These are phyloP conservation scores for Notarius lentiginosus DNA, from an alignment of 2,113 vertebrate species.

Conservation along the genomic window DNA sequence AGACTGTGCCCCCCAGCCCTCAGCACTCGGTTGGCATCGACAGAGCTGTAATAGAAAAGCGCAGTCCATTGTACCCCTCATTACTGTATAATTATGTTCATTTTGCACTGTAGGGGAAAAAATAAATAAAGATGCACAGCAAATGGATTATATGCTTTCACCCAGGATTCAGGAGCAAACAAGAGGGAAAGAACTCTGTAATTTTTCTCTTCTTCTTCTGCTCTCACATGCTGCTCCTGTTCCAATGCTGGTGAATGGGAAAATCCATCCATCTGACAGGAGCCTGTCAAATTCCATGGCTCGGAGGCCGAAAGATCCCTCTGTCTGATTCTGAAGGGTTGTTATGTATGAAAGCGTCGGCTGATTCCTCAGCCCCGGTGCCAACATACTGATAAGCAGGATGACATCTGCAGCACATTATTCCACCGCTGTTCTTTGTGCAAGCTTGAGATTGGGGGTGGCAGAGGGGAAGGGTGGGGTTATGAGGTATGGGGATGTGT, in stretches of 20 bases:
- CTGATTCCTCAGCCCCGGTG: conserved; percentile 57
- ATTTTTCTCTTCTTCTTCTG: conserved; percentile 31
- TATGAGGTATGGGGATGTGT: conserved; percentile 41
- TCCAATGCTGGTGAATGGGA: conserved; percentile 45
- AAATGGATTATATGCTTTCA: conserved; percentile 34
- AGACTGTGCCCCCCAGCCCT: conserved; percentile 28
- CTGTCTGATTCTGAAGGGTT: conserved; percentile 60
- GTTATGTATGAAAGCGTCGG: conserved; percentile 59
- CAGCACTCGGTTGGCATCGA: conserved; percentile 35
- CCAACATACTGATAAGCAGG: conserved; percentile 57
- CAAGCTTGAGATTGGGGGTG: conserved; percentile 42
- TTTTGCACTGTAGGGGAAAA: conserved; percentile 41
- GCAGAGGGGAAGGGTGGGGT: conserved; percentile 37
- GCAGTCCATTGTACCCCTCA: conserved; percentile 49
- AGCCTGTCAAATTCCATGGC: conserved; percentile 57
- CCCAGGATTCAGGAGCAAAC: conserved; percentile 24
- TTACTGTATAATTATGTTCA: conserved; percentile 57
- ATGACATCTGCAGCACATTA: conserved; percentile 58
- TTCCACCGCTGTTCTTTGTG: conserved; percentile 52
- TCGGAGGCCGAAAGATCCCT: conserved; percentile 51
- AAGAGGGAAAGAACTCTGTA: conserved; percentile 32
- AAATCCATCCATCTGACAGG: conserved; percentile 57
- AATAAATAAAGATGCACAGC: conserved; percentile 37
- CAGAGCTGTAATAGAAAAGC: conserved; percentile 42
- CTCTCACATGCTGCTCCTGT: conserved; percentile 38